Base-by-base conservation (phyloP, 2,888 invertebrate species). In the Falcaria lacertinaria region DNA sequence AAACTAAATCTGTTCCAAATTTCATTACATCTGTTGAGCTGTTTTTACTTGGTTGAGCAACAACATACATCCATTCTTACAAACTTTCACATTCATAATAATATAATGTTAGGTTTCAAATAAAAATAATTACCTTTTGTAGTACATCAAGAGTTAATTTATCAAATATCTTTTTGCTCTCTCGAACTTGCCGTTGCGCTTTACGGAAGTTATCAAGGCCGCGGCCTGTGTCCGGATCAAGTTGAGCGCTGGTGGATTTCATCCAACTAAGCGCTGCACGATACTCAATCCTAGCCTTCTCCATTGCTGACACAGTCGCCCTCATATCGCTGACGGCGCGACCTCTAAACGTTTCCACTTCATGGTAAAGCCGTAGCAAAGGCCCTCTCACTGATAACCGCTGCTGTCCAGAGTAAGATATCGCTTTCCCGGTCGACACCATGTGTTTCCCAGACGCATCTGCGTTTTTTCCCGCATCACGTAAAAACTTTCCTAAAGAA, bases 251-350 rank as follows among this genome's bases (percentile, higher is more conserved):
- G 1, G 97, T 94, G 45, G 98, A 97, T 85, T 99, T 99, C 98
- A 99, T 99, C 99, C 99, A 99, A 60, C 94, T 95, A n/a, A 97
- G 82, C 0, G 96, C 95, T 0, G 96, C 99, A 41, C 99, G 91
- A 79, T 99, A 99, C 69, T 98, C 98, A 4, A 97, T 98, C 47
- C 99, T 92, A 3, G 96, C 93, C 71, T 96, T 96, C 80, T 99
- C 99, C 97, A 99, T 98, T 39, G 94, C 94, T 40, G 95, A 92
- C 3, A 99, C 95, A 1, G 98, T 99, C 42, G 92, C 91, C 42
- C 96, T 90, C 45, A 98, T 98, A 79, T 99, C 99, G 41, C 94
- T 94, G 4, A 99, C 96, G 0, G 99, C 99, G 48, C 98, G 93
- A 54, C 94, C 95, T 60, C 97, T 92, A 86, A 99, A 99, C 11